Evolutionary conservation across 2,888 invertebrate species (phyloP).

Genomic region (Cheilosia vulpina): DNA sequence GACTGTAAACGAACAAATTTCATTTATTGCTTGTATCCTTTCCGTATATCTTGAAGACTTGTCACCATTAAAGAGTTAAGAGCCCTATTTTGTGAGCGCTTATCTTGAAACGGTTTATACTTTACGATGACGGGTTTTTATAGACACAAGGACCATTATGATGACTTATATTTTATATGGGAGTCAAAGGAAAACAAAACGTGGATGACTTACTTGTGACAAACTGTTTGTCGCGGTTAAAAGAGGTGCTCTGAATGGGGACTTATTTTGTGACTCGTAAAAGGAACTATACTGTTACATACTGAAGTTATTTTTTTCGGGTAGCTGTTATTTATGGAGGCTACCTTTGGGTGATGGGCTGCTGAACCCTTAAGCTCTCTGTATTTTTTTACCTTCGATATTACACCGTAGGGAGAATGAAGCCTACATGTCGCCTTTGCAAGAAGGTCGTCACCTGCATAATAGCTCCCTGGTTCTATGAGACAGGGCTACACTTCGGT

Average conservation of each 20-base stretch:
- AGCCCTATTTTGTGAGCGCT: slow-evolving; percentile 19
- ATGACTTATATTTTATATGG: slow-evolving; percentile 15
- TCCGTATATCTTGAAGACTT: slow-evolving; percentile 4
- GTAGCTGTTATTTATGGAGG: no score
- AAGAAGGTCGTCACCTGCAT: no score
- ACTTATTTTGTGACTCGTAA: neutral
- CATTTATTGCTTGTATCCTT: slow-evolving; percentile 24
- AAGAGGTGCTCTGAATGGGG: neutral
- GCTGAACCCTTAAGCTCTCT: no score
- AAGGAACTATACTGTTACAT: no score
- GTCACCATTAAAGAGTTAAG: slow-evolving; percentile 35
- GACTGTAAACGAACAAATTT: slow-evolving; percentile 25
- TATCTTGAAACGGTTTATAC: slow-evolving; percentile 32
- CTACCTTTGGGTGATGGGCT: no score
- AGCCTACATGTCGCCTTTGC: no score
- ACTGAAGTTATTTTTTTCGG: no score
- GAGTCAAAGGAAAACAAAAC: neutral
- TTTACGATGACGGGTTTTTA: slow-evolving; percentile 47
- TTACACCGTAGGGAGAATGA: no score
- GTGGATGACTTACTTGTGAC: neutral
- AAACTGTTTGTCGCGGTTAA: neutral
- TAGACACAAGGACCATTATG: slow-evolving; percentile 24
- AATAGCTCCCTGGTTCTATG: no score
- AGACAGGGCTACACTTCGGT: no score
- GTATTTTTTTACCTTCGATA: no score